A percentile compares a stretch with the other conserved stretches of the same genome.
Conservation (phyloP, 1,140 invertebrate species). For the Acromyrmex echinatior region DNA sequence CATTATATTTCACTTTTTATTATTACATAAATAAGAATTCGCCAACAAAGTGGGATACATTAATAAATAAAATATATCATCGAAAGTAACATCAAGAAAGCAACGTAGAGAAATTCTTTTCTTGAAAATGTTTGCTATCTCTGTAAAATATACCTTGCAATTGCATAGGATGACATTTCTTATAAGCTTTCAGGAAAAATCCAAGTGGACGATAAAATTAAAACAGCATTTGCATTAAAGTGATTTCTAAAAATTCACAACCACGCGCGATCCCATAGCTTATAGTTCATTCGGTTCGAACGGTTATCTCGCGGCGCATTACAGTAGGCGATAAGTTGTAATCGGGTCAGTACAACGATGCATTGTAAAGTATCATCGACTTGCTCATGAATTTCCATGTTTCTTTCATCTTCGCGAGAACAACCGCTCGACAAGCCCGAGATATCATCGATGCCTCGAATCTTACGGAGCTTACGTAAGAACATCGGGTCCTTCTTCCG, state of each 20-base stretch:
- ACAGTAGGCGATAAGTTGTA: conserved; percentile 66
- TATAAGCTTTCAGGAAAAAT: neutral
- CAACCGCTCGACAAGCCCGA: neutral
- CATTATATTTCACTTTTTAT: neutral
- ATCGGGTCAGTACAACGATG: conserved; percentile 74
- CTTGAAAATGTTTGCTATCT: neutral
- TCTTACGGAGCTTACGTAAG: conserved; percentile 21
- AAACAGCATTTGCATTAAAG: neutral
- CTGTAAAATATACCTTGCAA: neutral
- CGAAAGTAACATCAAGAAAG: neutral
- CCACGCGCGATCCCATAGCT: conserved; percentile 13
- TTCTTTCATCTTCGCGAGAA: neutral
- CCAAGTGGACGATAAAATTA: neutral
- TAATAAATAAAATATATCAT: neutral
- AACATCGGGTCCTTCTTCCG: neutral
- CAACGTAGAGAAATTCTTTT: neutral
- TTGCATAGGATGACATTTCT: neutral
- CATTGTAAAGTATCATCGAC: conserved; percentile 61
- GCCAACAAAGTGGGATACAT: neutral
- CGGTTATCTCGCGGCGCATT: conserved; percentile 66
- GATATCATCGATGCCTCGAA: conserved; percentile 11
- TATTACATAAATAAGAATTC: neutral
- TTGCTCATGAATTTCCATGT: conserved; percentile 22
- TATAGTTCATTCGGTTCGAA: conserved; percentile 38
- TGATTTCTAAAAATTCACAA: neutral